A percentile compares a stretch with the other conserved stretches of the same genome.
These are phyloP conservation scores for Tetrax tetrax DNA, from an alignment of 2,113 vertebrate genomes.

Conservation along the genomic window DNA sequence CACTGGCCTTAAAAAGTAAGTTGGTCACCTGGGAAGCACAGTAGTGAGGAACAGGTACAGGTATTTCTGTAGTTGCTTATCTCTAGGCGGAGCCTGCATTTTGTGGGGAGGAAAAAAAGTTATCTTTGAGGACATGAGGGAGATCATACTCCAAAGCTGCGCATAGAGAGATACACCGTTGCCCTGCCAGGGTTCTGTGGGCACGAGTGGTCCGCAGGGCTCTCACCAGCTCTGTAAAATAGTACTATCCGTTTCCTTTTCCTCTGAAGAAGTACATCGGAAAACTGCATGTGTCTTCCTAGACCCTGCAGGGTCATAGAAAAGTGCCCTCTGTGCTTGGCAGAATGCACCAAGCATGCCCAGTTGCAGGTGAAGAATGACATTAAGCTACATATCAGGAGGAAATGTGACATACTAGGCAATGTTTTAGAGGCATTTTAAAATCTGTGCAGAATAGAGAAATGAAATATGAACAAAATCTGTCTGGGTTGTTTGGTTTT, in stretches of 20 bases:
- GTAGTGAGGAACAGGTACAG: background rate
- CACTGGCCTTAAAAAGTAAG: background rate
- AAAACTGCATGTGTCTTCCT: background rate
- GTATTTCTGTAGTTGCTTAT: background rate
- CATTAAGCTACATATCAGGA: background rate
- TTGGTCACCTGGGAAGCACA: background rate
- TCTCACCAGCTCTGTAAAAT: background rate
- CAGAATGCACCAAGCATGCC: background rate
- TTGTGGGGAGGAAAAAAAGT: background rate
- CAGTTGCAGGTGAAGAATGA: background rate
- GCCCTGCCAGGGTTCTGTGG: background rate
- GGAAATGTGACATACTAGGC: background rate
- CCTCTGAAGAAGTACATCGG: background rate
- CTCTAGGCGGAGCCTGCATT: background rate
- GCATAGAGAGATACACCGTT: background rate
- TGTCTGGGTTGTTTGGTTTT: rapidly evolving
- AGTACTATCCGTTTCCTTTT: background rate
- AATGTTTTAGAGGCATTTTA: background rate
- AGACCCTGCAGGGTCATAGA: background rate
- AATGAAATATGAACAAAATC: too few relatives aligned
- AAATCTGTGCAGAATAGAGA: background rate
- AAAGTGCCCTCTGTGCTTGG: background rate
- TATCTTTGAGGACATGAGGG: background rate
- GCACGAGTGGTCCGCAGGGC: background rate
- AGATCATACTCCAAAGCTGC: background rate